Evolutionary conservation across 2,888 invertebrate species (phyloP).

Genomic region (Desoria tigrina): DNA sequence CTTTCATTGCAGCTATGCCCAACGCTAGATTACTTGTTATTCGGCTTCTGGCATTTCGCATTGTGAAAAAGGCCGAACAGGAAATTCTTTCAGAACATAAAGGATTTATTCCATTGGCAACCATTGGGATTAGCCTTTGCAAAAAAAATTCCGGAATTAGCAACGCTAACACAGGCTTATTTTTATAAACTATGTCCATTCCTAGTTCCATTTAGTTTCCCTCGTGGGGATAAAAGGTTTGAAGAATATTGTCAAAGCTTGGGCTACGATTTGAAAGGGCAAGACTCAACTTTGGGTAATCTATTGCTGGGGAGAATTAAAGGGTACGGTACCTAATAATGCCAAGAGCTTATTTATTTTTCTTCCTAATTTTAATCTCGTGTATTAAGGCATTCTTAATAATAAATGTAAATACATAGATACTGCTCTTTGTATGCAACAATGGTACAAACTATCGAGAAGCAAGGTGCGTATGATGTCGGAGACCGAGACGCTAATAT

Average conservation of each 20-base stretch:
- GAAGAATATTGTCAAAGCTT: slow-evolving; percentile 44
- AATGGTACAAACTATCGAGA: slow-evolving; percentile 45
- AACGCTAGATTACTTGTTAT: slow-evolving; percentile 46
- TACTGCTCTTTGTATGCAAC: slow-evolving; percentile 50
- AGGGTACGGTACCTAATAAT: slow-evolving; percentile 32
- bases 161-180: slow-evolving; percentile 42
- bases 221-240: slow-evolving; percentile 36
- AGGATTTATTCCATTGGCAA: slow-evolving; percentile 46
- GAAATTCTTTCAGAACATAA: slow-evolving; percentile 47
- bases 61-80: slow-evolving; percentile 51
- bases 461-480: slow-evolving; percentile 25
- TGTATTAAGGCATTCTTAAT: too few relatives aligned
- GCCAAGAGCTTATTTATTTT: too few relatives aligned
- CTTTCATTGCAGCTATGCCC: slow-evolving; percentile 34
- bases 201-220: slow-evolving; percentile 51
- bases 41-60: slow-evolving; percentile 48
- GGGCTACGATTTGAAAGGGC: slow-evolving; percentile 32
- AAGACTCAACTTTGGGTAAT: slow-evolving; percentile 11
- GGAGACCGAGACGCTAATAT: slow-evolving; percentile 38
- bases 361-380: too few relatives aligned
- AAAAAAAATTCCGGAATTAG: slow-evolving; percentile 45
- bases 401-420: slow-evolving; percentile 20
- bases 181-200: slow-evolving; percentile 52
- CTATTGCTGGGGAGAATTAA: slow-evolving; percentile 44
- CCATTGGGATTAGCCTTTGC: slow-evolving; percentile 43